Percentiles rank a stretch among this genome's conserved stretches.
Evolutionary conservation across 2,888 invertebrate species (phyloP).

Genomic region (Drosophila dives): DNA sequence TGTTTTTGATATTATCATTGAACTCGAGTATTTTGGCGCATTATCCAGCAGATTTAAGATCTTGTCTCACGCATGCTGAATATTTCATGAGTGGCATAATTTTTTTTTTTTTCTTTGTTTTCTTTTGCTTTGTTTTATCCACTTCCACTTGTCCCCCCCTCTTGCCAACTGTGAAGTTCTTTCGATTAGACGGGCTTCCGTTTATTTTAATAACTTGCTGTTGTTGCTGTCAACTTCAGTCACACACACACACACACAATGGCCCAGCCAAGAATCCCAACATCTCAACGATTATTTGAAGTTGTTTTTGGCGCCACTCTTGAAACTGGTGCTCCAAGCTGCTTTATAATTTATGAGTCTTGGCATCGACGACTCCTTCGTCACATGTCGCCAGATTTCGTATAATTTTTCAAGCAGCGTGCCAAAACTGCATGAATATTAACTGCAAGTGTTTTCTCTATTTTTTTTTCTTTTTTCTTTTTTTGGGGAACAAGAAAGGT

Average conservation of each 20-base stretch:
- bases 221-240: slow-evolving; percentile 66
- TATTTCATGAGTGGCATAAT: slow-evolving; percentile 70
- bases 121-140: slow-evolving; percentile 19
- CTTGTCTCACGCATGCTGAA: slow-evolving; percentile 56
- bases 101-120: slow-evolving; percentile 10
- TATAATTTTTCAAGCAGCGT: slow-evolving; percentile 68
- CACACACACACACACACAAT: slow-evolving; percentile 22
- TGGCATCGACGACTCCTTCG: slow-evolving; percentile 68
- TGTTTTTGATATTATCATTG: slow-evolving; percentile 71
- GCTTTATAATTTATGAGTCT: slow-evolving; percentile 77
- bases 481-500: background rate
- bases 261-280: slow-evolving; percentile 46
- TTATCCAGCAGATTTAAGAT: slow-evolving; percentile 52
- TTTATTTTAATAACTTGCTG: slow-evolving; percentile 73
- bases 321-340: slow-evolving; percentile 57
- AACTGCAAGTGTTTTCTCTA: slow-evolving; percentile 73
- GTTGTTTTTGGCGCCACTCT: slow-evolving; percentile 13
- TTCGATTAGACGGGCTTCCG: slow-evolving; percentile 49
- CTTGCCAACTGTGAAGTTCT: background rate
- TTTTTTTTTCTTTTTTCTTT: background rate
- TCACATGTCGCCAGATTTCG: slow-evolving; percentile 65
- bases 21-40: slow-evolving; percentile 49
- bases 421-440: slow-evolving; percentile 76
- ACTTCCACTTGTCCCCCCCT: background rate
- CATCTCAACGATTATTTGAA: slow-evolving; percentile 53